phyloP scores from a whole-genome alignment of 2,888 invertebrate genomes.

The Odiellus spinosus region DNA sequence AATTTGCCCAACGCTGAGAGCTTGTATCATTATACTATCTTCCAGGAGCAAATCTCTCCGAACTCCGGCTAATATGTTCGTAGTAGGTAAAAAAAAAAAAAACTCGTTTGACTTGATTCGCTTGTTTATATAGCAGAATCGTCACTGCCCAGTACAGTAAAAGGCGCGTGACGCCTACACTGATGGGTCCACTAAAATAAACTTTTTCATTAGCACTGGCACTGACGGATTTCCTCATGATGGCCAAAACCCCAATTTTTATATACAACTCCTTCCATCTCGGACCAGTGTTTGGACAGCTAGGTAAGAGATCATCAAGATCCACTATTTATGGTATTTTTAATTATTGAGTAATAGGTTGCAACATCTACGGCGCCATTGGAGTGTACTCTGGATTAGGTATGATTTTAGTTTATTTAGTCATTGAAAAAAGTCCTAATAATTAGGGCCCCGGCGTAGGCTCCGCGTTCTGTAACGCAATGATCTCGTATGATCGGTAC shows the following conservation, averaged over 20 bases:
- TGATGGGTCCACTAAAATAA: no score
- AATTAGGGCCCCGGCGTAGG: no score
- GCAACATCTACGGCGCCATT: constrained; percentile 58
- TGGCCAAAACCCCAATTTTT: constrained; percentile 53
- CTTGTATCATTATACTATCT: constrained; percentile 14
- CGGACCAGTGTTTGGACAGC: constrained; percentile 53
- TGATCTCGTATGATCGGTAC: constrained; percentile 65
- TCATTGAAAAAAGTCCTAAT: no score
- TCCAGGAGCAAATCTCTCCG: constrained; percentile 50
- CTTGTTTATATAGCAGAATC: no score
- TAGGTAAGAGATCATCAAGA: constrained; percentile 37
- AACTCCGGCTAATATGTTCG: constrained; percentile 55
- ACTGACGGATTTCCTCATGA: constrained; percentile 54
- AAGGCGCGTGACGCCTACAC: no score
- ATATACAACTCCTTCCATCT: constrained; percentile 54
- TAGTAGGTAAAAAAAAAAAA: no score
- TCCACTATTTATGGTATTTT: background rate
- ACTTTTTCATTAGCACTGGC: no score
- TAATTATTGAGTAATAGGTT: constrained; percentile 41
- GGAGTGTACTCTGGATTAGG: constrained; percentile 64
- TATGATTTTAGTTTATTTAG: no score
- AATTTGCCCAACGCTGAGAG: background rate
- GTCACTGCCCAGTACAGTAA: no score
- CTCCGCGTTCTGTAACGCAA: constrained; percentile 61
- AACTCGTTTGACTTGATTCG: no score